Conservation (phyloP, 2,888 invertebrate genomes). For the Tipula confusa region DNA sequence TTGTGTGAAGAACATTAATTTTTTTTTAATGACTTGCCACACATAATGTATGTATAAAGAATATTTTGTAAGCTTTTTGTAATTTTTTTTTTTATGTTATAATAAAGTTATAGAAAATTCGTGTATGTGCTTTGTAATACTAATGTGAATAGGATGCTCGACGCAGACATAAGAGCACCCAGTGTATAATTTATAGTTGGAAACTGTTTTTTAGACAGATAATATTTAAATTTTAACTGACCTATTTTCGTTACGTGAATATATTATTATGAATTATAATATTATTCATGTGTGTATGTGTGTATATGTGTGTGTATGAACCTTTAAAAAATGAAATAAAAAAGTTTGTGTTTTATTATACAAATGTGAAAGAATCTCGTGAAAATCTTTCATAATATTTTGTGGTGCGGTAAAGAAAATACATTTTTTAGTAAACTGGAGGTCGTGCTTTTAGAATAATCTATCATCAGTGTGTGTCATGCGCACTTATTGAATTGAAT, state of each 20-base stretch:
- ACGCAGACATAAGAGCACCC: not conserved
- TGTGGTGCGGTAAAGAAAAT: not conserved
- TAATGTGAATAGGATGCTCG: not conserved
- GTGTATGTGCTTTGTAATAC: slow-evolving; percentile 3
- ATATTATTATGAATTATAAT: not conserved
- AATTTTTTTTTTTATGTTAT: not conserved
- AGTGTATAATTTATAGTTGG: slow-evolving; percentile 1
- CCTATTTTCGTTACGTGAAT: not conserved
- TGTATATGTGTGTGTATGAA: not conserved
- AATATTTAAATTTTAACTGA: not conserved
- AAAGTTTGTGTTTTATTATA: not conserved
- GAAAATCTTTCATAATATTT: not conserved
- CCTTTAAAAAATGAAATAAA: not conserved
- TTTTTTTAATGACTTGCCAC: not conserved
- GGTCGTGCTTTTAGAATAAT: not conserved
- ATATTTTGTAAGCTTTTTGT: not conserved
- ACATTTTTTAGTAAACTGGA: not conserved
- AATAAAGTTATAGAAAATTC: not conserved
- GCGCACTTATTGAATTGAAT: not conserved
- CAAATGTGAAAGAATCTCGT: not conserved
- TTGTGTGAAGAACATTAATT: not conserved
- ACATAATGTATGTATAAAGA: not conserved
- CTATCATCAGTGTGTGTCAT: not conserved
- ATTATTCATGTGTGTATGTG: not conserved
- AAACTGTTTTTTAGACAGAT: slow-evolving; percentile 1